phyloP scores from a whole-genome alignment of 2,888 invertebrate genomes.

The Chalcosyrphus nemorum region DNA sequence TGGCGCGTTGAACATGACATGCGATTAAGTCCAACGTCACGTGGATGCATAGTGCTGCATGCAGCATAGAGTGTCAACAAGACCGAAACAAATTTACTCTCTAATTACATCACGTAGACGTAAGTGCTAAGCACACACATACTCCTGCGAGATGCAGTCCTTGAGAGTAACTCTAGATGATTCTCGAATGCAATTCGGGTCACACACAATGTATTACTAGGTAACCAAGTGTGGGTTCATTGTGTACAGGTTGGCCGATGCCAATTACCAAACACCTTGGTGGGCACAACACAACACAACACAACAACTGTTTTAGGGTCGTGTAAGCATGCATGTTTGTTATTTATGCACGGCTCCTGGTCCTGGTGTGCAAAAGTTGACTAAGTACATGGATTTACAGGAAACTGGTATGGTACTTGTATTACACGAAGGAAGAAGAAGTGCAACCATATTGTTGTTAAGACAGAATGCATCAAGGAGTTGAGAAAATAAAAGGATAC shows the following conservation, averaged over 20 bases:
- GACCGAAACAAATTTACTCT: constrained; percentile 62
- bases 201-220: constrained; percentile 38
- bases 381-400: constrained; percentile 41
- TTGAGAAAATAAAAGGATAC: neutral
- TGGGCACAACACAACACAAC: too few relatives aligned
- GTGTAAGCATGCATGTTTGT: constrained; percentile 42
- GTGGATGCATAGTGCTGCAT: constrained; percentile 9
- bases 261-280: constrained; percentile 58
- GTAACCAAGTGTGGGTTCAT: constrained; percentile 50
- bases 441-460: neutral
- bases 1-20: constrained; percentile 9
- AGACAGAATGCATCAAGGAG: neutral
- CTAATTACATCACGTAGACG: constrained; percentile 70
- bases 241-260: constrained; percentile 51
- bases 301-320: constrained; percentile 48
- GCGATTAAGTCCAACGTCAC: constrained; percentile 51
- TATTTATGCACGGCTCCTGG: constrained; percentile 56
- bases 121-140: constrained; percentile 38
- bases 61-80: constrained; percentile 57
- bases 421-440: neutral
- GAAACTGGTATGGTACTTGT: neutral
- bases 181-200: constrained; percentile 31
- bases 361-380: constrained; percentile 39
- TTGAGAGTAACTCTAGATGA: constrained; percentile 20
- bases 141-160: constrained; percentile 14